These are phyloP conservation scores for Shinisaurus crocodilurus DNA, from an alignment of 2,113 vertebrate genomes.

Conservation along the genomic window DNA sequence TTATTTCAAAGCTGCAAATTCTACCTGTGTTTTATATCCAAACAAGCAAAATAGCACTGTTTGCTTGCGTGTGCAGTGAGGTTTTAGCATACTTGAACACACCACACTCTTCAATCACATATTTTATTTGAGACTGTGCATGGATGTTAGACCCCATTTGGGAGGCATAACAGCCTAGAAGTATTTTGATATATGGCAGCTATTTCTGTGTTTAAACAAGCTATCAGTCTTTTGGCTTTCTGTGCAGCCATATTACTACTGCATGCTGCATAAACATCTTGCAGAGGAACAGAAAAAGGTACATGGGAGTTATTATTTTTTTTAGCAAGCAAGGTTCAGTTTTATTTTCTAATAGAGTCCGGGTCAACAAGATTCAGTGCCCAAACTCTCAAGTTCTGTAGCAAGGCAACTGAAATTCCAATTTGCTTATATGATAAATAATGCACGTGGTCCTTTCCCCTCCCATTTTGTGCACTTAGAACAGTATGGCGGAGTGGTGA, in stretches of 20 bases:
- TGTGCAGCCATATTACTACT: background rate
- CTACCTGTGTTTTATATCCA: background rate
- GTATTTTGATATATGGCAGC: conserved; percentile 21
- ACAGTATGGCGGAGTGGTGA: too few species aligned
- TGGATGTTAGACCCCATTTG: background rate
- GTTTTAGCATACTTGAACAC: conserved; percentile 38
- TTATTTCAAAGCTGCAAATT: conserved; percentile 23
- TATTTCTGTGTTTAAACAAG: conserved; percentile 37
- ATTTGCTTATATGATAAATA: background rate
- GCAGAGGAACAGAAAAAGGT: background rate
- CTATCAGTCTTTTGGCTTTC: conserved; percentile 29
- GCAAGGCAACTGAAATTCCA: background rate
- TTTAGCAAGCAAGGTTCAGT: background rate
- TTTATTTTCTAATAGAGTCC: background rate
- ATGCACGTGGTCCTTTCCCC: background rate
- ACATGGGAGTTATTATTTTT: conserved; percentile 14
- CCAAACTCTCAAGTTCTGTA: background rate
- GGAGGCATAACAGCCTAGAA: conserved; percentile 31
- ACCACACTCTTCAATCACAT: conserved; percentile 30
- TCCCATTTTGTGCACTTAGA: background rate
- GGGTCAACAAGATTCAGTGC: too few species aligned
- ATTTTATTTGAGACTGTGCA: conserved; percentile 35
- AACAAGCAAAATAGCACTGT: conserved; percentile 12
- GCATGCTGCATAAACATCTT: conserved; percentile 2
- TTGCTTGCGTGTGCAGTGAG: conserved; percentile 17